phyloP scores from a whole-genome alignment of 2,888 invertebrate genomes.

The Orchestes rusci region DNA sequence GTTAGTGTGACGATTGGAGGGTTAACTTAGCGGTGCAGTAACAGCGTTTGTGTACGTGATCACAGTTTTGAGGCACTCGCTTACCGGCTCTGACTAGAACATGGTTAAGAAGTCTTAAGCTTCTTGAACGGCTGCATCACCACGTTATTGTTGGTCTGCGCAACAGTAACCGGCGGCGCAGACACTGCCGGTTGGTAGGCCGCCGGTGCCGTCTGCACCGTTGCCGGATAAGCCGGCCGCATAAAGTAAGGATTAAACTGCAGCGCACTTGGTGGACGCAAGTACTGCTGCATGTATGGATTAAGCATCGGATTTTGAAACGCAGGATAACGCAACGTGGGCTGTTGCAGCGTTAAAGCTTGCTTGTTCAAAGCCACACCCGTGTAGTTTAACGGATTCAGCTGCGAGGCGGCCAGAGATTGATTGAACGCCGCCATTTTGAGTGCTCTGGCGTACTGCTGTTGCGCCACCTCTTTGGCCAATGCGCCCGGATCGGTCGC shows the following conservation, averaged over 20 bases:
- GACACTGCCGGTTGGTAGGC: constrained; percentile 40
- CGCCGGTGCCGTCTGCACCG: constrained; percentile 36
- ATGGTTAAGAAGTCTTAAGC: constrained; percentile 66
- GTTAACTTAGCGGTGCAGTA: constrained; percentile 35
- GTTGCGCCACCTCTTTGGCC: constrained; percentile 77
- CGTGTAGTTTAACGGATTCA: constrained; percentile 60
- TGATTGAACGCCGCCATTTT: constrained; percentile 51
- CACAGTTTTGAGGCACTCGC: constrained; percentile 47
- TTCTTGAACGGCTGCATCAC: constrained; percentile 82
- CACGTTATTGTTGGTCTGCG: constrained; percentile 46
- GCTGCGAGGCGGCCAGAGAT: constrained; percentile 35
- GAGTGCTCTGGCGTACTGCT: constrained; percentile 71
- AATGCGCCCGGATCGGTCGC: constrained; percentile 54
- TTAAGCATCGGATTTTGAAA: constrained; percentile 33
- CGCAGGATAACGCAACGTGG: constrained; percentile 37
- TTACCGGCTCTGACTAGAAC: constrained; percentile 41
- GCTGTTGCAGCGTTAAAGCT: constrained; percentile 43
- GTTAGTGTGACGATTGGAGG: constrained; percentile 18
- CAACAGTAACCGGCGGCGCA: constrained; percentile 45
- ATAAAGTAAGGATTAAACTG: constrained; percentile 47
- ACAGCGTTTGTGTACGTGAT: constrained; percentile 40
- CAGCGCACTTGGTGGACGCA: constrained; percentile 37
- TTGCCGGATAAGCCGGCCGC: constrained; percentile 38
- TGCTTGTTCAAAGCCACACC: constrained; percentile 65
- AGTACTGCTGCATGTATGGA: constrained; percentile 38